A percentile compares a stretch with the other conserved stretches of the same genome.
Evolutionary conservation across 2,888 invertebrate genomes (phyloP).

Genomic region (Palloptera scutellata): DNA sequence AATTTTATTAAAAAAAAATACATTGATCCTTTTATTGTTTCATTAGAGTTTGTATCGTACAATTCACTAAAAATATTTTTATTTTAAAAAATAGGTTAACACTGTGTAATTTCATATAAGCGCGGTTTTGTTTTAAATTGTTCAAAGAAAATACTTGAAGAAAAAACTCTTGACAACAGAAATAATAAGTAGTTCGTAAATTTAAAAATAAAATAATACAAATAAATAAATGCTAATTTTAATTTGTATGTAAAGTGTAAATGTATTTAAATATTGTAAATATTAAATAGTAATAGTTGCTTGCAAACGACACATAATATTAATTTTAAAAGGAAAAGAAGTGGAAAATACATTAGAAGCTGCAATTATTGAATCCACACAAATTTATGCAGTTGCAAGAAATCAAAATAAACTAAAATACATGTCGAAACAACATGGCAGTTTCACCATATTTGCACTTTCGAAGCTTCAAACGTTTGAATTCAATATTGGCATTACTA

Average conservation of each 20-base stretch:
- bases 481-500: no score
- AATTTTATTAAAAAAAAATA: no score
- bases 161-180: conserved; percentile 4
- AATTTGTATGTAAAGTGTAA: no score
- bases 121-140: neutral
- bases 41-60: neutral
- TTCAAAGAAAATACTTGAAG: neutral
- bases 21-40: no score
- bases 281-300: conserved; percentile 13
- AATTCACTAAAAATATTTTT: neutral
- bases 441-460: no score
- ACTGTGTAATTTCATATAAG: neutral
- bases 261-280: conserved; percentile 8
- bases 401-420: no score
- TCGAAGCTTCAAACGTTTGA: no score
- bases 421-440: no score
- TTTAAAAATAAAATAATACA: conserved; percentile 17
- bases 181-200: neutral
- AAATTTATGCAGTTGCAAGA: no score
- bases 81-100: neutral
- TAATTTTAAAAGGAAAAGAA: conserved; percentile 13
- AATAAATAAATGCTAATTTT: conserved; percentile 38
- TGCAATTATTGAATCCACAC: no score
- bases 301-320: neutral
- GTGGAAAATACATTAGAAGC: neutral